Percentiles rank a stretch among this genome's conserved stretches.
Evolutionary conservation across 2,797 vertebrate genomes (phyloP).

Genomic region (Sebastes miniatus): DNA sequence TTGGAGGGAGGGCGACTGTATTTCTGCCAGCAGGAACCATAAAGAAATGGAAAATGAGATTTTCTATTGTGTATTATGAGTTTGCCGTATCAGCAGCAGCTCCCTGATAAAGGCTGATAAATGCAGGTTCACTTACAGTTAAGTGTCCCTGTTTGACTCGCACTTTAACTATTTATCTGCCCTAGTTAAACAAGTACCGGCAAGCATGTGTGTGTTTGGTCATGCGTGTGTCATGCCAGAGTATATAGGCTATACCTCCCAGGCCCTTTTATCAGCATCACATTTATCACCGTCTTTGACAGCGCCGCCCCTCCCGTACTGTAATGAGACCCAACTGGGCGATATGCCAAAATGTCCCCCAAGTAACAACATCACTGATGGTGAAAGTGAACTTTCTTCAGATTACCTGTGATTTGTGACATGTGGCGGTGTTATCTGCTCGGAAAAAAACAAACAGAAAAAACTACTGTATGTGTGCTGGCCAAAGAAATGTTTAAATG

Average conservation of each 20-base stretch:
- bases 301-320: neutral
- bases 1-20: neutral
- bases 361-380: neutral
- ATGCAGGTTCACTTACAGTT: neutral
- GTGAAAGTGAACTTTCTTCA: neutral
- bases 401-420: neutral
- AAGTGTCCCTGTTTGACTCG: conserved; percentile 8
- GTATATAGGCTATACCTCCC: neutral
- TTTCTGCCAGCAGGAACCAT: neutral
- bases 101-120: neutral
- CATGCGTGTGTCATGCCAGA: conserved; percentile 6
- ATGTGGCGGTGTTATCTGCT: neutral
- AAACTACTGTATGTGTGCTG: too few relatives aligned
- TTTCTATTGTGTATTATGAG: neutral
- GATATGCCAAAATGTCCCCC: neutral
- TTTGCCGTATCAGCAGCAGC: neutral
- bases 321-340: neutral
- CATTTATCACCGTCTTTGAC: neutral
- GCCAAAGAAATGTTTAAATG: too few relatives aligned
- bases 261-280: neutral
- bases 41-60: neutral
- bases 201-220: conserved; percentile 14
- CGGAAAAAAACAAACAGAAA: neutral
- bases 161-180: conserved; percentile 3
- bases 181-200: conserved; percentile 17